These are phyloP conservation scores for Lamellibrachia luymesi DNA, from an alignment of 1,140 invertebrate species.

Conservation along the genomic window DNA sequence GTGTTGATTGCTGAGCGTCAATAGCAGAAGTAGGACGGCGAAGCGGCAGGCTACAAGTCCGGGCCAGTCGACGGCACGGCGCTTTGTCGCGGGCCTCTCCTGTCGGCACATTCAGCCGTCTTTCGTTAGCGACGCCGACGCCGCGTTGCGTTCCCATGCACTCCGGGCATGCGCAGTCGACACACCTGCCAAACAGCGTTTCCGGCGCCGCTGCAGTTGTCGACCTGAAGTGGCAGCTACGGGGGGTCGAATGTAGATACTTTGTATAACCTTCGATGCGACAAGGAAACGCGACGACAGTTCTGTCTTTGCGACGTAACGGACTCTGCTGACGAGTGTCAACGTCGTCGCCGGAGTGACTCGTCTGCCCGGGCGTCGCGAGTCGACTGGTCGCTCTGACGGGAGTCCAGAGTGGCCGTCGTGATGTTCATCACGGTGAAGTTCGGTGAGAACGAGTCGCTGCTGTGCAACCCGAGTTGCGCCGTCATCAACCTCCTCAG, in stretches of 20 bases:
- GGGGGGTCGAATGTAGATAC: background rate
- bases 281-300: background rate
- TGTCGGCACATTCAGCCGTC: background rate
- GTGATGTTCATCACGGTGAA: conserved; percentile 52
- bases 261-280: background rate
- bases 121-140: conserved; percentile 2
- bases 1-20: background rate
- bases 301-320: background rate
- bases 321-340: background rate
- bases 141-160: background rate
- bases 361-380: background rate
- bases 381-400: background rate
- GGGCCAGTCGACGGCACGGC: background rate
- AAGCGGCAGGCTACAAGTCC: background rate
- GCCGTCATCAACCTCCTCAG: conserved; percentile 48
- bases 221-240: background rate
- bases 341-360: background rate
- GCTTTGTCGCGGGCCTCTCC: background rate
- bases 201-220: background rate
- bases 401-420: background rate
- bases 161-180: background rate
- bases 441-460: conserved; percentile 47
- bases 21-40: background rate
- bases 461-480: conserved; percentile 49
- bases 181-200: background rate